Evolutionary conservation across 2,888 invertebrate species (phyloP), one percentile per base, ranked within the genome.

Genomic region (Schrankia costaestrigalis): DNA sequence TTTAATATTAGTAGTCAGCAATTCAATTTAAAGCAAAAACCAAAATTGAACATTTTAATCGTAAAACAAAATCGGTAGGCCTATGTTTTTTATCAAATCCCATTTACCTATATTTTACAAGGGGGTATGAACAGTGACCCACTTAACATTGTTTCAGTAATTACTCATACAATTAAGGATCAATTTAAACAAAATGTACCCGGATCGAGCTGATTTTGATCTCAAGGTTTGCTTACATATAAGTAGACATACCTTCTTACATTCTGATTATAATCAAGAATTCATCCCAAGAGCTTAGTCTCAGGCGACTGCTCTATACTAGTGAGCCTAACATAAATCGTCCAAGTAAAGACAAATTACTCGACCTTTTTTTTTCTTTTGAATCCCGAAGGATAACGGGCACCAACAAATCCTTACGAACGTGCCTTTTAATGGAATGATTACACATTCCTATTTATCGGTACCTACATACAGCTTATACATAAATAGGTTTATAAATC

Each of bases 301-400:
- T 62, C 63, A 41, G 53, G 59, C 60, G 55, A 63, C 59, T 65
- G 53, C 61, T 68, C 63, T 56, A 63, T 65, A 58, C 66, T 54
- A 62, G 70, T 69, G 76, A 76, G 73, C 77, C 78, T 61, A 43
- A 72, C 72, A 78, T 78, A 81, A 81, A 81, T 79, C 76, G 75
- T 67, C 65, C 62, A 70, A 78, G 79, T 78, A 80, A 78, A 81
- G 81, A 81, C 78, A 81, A 81, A 81, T 81, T 76, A 78, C 78
- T 70, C 65, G 64, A 78, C 81, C 79, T 79, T 79, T 80, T 78
- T 79, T 76, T 69, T 62, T 38, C 36, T 69, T 71, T 63, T 63
- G 69, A 74, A 65, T 72, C 69, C 71, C 70, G 49, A 52, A 65
- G 75, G 71, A 77, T 75, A 78, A 73, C 66, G 73, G 71, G 68